Percentiles rank a stretch among this genome's conserved stretches.
Evolutionary conservation across 2,888 invertebrate species (phyloP).

Genomic region (Scrobipalpa atriplicella): DNA sequence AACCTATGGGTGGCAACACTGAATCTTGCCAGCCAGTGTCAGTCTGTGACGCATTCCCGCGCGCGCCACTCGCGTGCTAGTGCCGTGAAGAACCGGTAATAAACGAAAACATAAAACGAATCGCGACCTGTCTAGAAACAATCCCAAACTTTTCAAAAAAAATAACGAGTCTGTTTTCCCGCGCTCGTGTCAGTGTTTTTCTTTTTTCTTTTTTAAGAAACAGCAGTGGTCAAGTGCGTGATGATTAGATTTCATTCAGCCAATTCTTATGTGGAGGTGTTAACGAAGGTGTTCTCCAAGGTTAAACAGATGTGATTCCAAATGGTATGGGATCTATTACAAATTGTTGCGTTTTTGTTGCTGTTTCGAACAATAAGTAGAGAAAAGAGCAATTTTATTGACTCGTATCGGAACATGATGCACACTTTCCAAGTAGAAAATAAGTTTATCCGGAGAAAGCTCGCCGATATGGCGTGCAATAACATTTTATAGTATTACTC

Average conservation of each 20-base stretch:
- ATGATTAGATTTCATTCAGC: neutral
- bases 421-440: constrained; percentile 21
- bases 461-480: constrained; percentile 12
- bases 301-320: constrained; percentile 4
- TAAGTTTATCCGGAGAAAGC: constrained; percentile 22
- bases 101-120: constrained; percentile 15
- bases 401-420: neutral
- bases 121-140: constrained; percentile 10
- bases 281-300: constrained; percentile 12
- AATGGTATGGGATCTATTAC: constrained; percentile 2
- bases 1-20: neutral
- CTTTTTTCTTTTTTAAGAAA: constrained; percentile 16
- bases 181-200: constrained; percentile 2
- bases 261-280: constrained; percentile 21
- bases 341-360: neutral
- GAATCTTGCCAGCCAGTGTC: constrained; percentile 13
- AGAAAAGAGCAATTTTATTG: neutral
- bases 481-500: constrained; percentile 19
- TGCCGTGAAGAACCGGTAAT: constrained; percentile 22
- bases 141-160: neutral
- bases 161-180: constrained; percentile 7
- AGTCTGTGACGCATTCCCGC: constrained; percentile 47
- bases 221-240: constrained; percentile 11
- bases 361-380: neutral
- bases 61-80: constrained; percentile 42